Base-by-base conservation (phyloP, 2,113 vertebrate genomes). In the Maccullochella peelii region DNA sequence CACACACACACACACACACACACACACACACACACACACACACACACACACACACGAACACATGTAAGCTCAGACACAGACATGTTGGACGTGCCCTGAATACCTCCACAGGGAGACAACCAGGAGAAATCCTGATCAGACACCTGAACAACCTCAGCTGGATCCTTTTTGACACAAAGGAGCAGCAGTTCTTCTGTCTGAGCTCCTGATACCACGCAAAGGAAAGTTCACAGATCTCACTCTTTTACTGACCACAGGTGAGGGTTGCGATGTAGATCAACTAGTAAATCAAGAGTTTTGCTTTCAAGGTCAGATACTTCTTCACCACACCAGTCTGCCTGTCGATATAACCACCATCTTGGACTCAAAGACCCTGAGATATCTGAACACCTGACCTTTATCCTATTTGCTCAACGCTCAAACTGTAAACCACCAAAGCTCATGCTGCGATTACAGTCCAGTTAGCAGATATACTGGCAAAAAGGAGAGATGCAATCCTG, bases 1-100 rank as follows among this genome's bases (percentile, higher is more conserved):
- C 57, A 62, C 54, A 76, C 66, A 47, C n/a, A 47, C 44, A 47
- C 38, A 38, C 38, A 38, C 0, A 5, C 57, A 62, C 54, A 76
- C 66, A 47, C n/a, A n/a, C n/a, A n/a, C n/a, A n/a, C n/a, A n/a
- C n/a, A n/a, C n/a, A 68, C 25, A 69, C 10, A 57, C 25, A 49
- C 38, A 38, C 38, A 38, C 10, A 44, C 10, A 47, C 44, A 47
- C 38, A 38, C 38, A 38, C 0, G 7, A 66, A 62, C 54, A 76
- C 66, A 47, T 47, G 57, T 83, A 52, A 71, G 65, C 57, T 76
- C n/a, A n/a, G 72, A 55, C 62, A 5, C 63, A 59, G 73, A 71
- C 80, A 63, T 73, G 79, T 8, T 10, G 50, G 47, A 54, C 49
- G 78, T 69, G 76, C 21, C 6, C 30, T 0, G 55, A 70, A 79